phyloP scores from a whole-genome alignment of 2,113 vertebrate genomes.

The Beaufortia kweichowensis region DNA sequence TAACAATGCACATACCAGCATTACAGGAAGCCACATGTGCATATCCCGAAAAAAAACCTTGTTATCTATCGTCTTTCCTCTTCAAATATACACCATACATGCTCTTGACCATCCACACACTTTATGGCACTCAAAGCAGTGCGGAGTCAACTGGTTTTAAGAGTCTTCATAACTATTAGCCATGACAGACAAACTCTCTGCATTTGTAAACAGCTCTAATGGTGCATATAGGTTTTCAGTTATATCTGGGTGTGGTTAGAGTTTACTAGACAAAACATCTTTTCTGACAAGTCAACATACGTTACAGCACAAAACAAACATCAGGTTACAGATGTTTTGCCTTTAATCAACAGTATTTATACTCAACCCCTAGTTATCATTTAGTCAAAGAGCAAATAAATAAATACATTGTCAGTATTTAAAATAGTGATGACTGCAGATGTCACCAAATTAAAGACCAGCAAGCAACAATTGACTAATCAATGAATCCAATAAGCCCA shows the following conservation, averaged over 20 bases:
- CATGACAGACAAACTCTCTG: neutral
- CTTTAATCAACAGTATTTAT: neutral
- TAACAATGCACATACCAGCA: no score
- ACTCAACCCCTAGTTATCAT: no score
- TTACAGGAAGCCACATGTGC: no score
- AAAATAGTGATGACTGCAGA: neutral
- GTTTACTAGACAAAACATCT: neutral
- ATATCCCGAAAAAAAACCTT: no score
- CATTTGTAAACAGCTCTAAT: constrained; percentile 1
- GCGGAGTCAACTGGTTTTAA: neutral
- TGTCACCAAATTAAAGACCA: neutral
- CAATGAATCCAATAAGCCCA: no score
- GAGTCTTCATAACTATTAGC: neutral
- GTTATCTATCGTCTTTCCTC: neutral
- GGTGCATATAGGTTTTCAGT: neutral
- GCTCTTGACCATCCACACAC: neutral
- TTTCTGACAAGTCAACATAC: neutral
- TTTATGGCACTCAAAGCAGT: neutral
- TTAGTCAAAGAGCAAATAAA: no score
- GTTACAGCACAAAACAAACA: neutral
- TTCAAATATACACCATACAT: neutral
- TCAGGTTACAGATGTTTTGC: neutral
- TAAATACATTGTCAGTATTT: no score
- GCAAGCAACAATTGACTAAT: neutral
- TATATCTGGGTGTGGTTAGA: neutral